These are phyloP conservation scores for Acropora yongei DNA, from an alignment of 64 coral and sea anemone genomes.

Conservation along the genomic window DNA sequence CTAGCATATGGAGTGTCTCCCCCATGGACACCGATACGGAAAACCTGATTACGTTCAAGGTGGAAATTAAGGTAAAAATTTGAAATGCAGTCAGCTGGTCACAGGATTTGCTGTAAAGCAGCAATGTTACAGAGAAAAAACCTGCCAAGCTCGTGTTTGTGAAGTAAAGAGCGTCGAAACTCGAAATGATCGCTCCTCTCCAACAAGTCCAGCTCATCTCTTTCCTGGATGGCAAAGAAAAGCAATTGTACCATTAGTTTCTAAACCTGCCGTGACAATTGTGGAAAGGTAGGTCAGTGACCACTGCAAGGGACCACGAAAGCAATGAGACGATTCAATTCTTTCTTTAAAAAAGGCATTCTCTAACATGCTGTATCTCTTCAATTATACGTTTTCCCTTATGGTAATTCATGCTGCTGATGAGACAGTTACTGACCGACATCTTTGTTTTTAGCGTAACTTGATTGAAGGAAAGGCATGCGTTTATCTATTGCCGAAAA, in stretches of 20 bases:
- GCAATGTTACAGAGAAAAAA: slow-evolving; percentile 5
- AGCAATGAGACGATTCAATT: background rate
- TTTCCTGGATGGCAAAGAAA: slow-evolving; percentile 8
- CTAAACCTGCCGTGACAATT: background rate
- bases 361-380: no score
- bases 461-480: no score
- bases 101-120: slow-evolving; percentile 9
- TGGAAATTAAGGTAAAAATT: slow-evolving; percentile 18
- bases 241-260: background rate
- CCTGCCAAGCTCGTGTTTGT: slow-evolving; percentile 5
- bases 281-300: no score
- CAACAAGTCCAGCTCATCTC: slow-evolving; percentile 33
- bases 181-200: slow-evolving; percentile 31
- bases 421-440: no score
- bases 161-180: slow-evolving; percentile 28
- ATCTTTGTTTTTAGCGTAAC: no score
- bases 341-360: no score
- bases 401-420: no score
- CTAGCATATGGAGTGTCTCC: slow-evolving; percentile 27
- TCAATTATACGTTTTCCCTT: no score
- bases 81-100: slow-evolving; percentile 19
- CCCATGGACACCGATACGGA: slow-evolving; percentile 27
- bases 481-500: background rate
- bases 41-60: slow-evolving; percentile 17
- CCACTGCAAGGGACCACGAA: background rate